Base-by-base conservation (phyloP, 2,113 vertebrate species). In the Zosterops japonicus region DNA sequence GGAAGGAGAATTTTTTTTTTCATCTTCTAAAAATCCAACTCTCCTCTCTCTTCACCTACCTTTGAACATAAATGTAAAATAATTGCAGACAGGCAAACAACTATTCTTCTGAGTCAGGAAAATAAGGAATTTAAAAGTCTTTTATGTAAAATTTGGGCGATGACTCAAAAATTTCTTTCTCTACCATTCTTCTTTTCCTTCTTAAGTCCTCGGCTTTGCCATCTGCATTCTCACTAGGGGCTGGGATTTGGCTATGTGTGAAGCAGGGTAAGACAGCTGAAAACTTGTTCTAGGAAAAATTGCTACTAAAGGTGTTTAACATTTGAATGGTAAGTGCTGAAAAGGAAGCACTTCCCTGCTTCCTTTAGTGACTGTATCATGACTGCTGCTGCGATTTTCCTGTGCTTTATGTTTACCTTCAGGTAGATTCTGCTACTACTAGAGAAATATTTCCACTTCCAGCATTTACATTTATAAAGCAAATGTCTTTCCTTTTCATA, bases 151-250 rank as follows among this genome's bases (percentile, higher is more conserved):
- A 63, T 59, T 55, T 83, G 71, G 59, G 79, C 39, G 88, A 2
- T 59, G 56, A 74, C 65, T 91, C 52, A 87, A 90, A 81, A 69
- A 49, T 68, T 19, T 84, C 15, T 69, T 76, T 83, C 20, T 57
- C 52, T 57, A 8, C 19, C 14, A 19, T 85, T 91, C 52, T 86
- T 83, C 80, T 88, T 83, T 86, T 69, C 31, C 21, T 82, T 91
- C 44, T 27, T 23, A 64, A 92, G 20, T 41, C 52, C 8, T 84
- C 63, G 67, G 78, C 39, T 84, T 80, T 95, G 63, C 90, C 82
- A 74, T 93, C 90, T 95, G 82, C 33, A 59, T 47, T 86, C 64
- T 92, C 89, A 86, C 35, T 81, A 83, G 71, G 49, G 53, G 61
- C 64, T 86, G 78, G 46, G 71, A 69, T 89, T 88, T 95, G 49